These are phyloP conservation scores for Pseudococcus longispinus DNA, from an alignment of 2,888 invertebrate genomes.

Conservation along the genomic window DNA sequence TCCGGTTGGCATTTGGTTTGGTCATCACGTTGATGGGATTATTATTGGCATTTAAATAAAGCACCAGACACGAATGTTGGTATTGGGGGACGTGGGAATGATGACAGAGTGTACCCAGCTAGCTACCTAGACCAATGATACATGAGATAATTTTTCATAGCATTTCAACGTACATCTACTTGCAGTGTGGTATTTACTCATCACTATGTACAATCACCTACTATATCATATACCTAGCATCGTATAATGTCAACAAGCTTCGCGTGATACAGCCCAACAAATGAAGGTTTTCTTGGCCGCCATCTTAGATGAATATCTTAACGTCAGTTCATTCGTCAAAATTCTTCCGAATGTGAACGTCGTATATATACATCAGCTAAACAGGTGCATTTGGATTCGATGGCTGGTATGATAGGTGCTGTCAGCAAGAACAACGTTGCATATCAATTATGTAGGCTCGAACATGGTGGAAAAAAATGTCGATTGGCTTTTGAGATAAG, in stretches of 20 bases:
- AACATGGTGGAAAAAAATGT: slow-evolving; percentile 19
- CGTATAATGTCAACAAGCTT: slow-evolving; percentile 40
- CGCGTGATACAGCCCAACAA: neutral
- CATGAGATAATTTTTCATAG: slow-evolving; percentile 34
- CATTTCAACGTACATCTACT: neutral
- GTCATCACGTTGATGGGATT: neutral
- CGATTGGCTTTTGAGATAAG: neutral
- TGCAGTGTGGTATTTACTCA: slow-evolving; percentile 16
- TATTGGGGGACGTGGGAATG: neutral
- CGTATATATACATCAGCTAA: neutral
- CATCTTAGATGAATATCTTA: slow-evolving; percentile 36
- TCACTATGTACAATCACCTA: neutral
- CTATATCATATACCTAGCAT: neutral
- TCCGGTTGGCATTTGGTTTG: too few species aligned
- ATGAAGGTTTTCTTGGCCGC: slow-evolving; percentile 5
- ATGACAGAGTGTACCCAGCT: neutral
- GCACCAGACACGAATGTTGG: neutral
- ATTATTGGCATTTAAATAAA: neutral
- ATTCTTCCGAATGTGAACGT: neutral
- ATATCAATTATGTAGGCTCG: slow-evolving; percentile 37
- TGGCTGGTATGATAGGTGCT: slow-evolving; percentile 27
- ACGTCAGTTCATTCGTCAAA: slow-evolving; percentile 41
- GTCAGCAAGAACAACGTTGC: slow-evolving; percentile 26
- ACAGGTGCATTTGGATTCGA: slow-evolving; percentile 11
- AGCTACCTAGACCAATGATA: neutral